phyloP scores from a whole-genome alignment of 2,113 vertebrate species.

The Entomyzon cyanotis region DNA sequence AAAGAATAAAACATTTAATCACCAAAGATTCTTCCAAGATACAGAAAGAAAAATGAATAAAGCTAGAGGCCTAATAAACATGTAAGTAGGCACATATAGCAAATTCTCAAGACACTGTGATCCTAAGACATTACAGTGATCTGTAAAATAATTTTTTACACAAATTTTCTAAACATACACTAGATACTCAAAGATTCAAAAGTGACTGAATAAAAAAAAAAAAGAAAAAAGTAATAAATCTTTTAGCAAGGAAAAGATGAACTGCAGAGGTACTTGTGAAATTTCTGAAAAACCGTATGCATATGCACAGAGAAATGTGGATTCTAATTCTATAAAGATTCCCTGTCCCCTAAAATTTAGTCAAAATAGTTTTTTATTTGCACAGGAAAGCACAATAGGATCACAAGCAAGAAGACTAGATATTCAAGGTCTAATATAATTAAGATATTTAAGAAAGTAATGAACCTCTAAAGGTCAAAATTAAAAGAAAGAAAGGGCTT shows the following conservation, averaged over 20 bases:
- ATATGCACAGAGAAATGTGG: rapidly evolving
- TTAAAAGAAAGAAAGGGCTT: neutral
- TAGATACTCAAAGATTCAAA: neutral
- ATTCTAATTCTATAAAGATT: neutral
- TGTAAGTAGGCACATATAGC: rapidly evolving
- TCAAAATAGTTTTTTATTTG: neutral
- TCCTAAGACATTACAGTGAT: neutral
- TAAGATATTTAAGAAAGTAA: neutral
- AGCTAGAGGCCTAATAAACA: neutral
- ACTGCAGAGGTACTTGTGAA: neutral
- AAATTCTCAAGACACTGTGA: neutral
- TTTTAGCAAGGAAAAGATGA: neutral
- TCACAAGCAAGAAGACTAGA: neutral
- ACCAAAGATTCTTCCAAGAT: neutral
- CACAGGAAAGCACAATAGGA: neutral
- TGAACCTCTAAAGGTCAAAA: neutral
- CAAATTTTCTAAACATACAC: rapidly evolving
- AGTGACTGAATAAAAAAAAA: neutral
- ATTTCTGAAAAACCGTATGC: neutral
- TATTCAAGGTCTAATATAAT: neutral
- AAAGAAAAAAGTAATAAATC: neutral
- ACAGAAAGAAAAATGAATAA: neutral
- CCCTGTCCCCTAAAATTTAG: neutral
- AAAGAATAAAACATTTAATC: neutral
- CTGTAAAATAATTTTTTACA: neutral